Base-by-base conservation (phyloP, 30 jellyfish, hydroid and myxozoan genomes). In the Hydractinia echinata region DNA sequence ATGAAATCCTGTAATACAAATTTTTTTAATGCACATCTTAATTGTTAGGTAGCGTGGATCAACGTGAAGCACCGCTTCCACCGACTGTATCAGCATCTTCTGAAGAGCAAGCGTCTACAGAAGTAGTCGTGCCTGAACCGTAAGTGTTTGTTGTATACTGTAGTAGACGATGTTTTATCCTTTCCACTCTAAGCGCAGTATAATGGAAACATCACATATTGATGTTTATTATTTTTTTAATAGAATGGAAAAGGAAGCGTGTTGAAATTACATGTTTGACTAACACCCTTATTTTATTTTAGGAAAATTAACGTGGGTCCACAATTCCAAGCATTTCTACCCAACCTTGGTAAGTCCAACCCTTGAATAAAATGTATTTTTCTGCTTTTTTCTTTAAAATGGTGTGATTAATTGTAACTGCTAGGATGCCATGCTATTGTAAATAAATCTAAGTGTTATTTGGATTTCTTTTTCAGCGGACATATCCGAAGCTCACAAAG, bases 301-400 rank as follows among this genome's bases (percentile, higher is more conserved):
- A 93, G 99, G 71, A 93, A 93, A 84, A 93, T 93, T 70, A 93
- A 93, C 79, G 88, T 93, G 81, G 99, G 99, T 7, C 78, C 90
- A 4, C 96, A 87, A 52, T 93, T 93, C 82, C 99, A 93, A 81
- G 99, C 96, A 5, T 83, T n/a, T 13, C 92, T 93, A 30, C 84
- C 82, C 53, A 74, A 66, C 13, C 51, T 72, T 19, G 87, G 98
- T 91, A 79, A 76, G 98, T 82, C 16, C 54, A 7, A 49, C 10
- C 15, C 51, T 64, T 0, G 9, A 13, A 16, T 58, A 11, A 11
- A 11, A 13, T 13, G 15, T 11, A 0, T 16, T 58, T 58, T 16
- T 58, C 1, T 21, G 78, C 78, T 1, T 13, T 11, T 67, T 48
- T 1, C 51, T 11, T 15, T 15, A 15, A 11, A 10, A 13, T 10